Conservation (phyloP, 2,113 vertebrate genomes). For the Pantherophis guttatus region DNA sequence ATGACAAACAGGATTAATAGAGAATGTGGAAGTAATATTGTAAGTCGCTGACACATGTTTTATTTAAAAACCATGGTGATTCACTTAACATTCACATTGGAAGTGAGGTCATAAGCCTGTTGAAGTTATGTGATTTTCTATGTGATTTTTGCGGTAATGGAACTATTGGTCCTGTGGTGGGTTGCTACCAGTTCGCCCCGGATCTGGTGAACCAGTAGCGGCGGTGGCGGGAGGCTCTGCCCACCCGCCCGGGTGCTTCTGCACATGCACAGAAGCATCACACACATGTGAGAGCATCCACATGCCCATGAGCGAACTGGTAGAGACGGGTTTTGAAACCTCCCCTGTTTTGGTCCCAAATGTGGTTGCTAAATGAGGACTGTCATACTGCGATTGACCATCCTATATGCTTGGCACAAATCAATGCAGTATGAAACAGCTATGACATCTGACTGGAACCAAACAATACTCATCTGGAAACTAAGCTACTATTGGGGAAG, state of each 20-base stretch:
- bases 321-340: too few species aligned
- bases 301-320: too few species aligned
- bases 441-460: neutral
- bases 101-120: neutral
- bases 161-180: neutral
- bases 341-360: too few species aligned
- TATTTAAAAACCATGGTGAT: neutral
- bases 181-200: too few species aligned
- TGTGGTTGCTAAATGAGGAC: neutral
- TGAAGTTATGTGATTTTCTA: neutral
- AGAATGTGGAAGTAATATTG: neutral
- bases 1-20: neutral
- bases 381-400: neutral
- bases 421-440: neutral
- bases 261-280: too few species aligned
- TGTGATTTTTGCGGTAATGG: neutral
- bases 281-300: too few species aligned
- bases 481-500: neutral
- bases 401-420: neutral
- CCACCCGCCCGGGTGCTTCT: too few species aligned
- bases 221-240: too few species aligned
- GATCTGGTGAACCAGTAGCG: too few species aligned
- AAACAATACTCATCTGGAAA: neutral
- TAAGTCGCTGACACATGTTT: neutral
- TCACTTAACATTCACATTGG: neutral